Evolutionary conservation across 1,140 invertebrate species (phyloP), one percentile per base, ranked within the genome.

Genomic region (Rhyacophila brunnea): DNA sequence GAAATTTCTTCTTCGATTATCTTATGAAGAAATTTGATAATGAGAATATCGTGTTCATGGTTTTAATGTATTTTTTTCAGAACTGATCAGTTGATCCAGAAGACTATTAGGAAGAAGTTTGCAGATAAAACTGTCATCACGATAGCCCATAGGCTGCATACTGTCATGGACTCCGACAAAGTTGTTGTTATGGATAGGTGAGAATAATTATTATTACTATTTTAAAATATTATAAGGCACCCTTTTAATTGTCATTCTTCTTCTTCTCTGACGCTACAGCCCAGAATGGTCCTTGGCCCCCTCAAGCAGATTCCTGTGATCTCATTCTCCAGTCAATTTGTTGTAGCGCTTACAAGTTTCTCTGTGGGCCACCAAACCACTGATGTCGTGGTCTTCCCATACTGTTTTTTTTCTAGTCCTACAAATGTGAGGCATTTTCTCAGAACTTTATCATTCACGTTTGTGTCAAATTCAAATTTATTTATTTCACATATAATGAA

Each of bases 111-210:
- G 35, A 82, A 78, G 23, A 83, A 86, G 63, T 93, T 93, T 73
- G 72, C 73, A 0, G 70, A 85, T 51, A 87, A 86, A 55, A 93
- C 91, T 0, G 87, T 93, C 9, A 74, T 94, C 6, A 93, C 91
- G 1, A 92, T 93, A 64, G 91, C 91, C 10, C 91, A 93, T 75
- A 78, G 91, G 32, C 73, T 93, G 7, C 85, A 91, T 65, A 92
- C 90, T 0, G 88, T 94, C 36, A 87, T 94, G 83, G 89, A 93
- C 68, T 87, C 83, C 60, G 86, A 87, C 67, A 79, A 82, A 54
- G 82, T 92, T 58, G 76, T 93, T 67, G 88, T 91, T 0, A 84
- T 92, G 80, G 84, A 89, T 66, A 75, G 75, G 74, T 75, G 13
- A 51, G 2, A 32, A 18, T 7, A 11, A 43, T 7, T 7, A 43